A percentile compares a stretch with the other conserved stretches of the same genome.
These are phyloP conservation scores for Opisthocomus hoazin DNA, from an alignment of 2,113 vertebrate species.

Conservation along the genomic window DNA sequence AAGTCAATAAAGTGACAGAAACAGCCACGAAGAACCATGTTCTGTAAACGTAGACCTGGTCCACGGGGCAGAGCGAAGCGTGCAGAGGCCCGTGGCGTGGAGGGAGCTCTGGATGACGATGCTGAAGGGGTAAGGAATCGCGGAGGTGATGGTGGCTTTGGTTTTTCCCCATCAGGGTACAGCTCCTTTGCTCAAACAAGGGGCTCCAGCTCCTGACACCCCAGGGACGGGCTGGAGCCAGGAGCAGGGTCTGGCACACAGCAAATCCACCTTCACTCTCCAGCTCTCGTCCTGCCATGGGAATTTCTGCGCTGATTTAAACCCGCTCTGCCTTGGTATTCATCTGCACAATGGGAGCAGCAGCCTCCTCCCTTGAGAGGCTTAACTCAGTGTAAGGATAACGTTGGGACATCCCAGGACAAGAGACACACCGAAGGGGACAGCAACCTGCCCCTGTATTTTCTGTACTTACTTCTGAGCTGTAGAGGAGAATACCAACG, in stretches of 20 bases:
- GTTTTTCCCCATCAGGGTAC: neutral
- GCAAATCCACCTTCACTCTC: neutral
- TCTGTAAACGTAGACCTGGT: neutral
- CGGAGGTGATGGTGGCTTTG: neutral
- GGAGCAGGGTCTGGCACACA: neutral
- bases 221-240: neutral
- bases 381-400: neutral
- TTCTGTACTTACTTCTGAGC: neutral
- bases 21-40: neutral
- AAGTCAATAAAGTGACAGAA: neutral
- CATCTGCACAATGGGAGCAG: neutral
- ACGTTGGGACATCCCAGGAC: neutral
- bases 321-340: neutral
- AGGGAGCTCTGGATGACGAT: neutral
- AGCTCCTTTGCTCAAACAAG: accelerated
- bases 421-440: neutral
- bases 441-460: neutral
- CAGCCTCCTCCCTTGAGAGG: neutral
- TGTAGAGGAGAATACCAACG: neutral
- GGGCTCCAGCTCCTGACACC: neutral
- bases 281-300: neutral
- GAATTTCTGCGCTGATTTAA: neutral
- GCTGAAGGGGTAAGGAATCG: neutral
- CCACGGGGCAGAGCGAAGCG: accelerated
- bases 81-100: accelerated